Conservation (phyloP, 2,888 invertebrate genomes). For the Eupeodes latifasciatus region DNA sequence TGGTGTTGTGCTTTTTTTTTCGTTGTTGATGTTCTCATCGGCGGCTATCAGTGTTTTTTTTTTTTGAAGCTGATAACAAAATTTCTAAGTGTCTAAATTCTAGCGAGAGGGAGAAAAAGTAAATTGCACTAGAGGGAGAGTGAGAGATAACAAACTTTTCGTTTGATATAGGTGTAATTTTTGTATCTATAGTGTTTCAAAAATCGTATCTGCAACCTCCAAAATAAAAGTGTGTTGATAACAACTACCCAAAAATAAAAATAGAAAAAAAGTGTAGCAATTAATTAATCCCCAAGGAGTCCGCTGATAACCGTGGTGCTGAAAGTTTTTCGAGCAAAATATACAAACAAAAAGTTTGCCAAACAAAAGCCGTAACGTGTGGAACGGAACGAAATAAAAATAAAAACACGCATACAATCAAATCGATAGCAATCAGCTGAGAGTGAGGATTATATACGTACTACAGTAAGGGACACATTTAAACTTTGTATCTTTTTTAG, state of each 20-base stretch:
- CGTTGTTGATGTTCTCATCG: constrained; percentile 29
- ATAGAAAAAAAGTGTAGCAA: constrained; percentile 8
- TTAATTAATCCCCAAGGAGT: constrained; percentile 53
- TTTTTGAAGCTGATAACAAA: constrained; percentile 54
- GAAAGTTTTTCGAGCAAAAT: constrained; percentile 1
- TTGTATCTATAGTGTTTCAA: not conserved
- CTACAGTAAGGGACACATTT: constrained; percentile 16
- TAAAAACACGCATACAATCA: not conserved
- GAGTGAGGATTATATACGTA: constrained; percentile 18
- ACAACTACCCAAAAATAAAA: not conserved
- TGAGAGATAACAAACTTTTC: constrained; percentile 54
- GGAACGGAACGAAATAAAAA: not conserved
- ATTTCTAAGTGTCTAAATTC: constrained; percentile 41
- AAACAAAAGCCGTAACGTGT: constrained; percentile 1
- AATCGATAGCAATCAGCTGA: constrained; percentile 18
- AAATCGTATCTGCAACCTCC: constrained; percentile 31
- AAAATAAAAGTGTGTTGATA: constrained; percentile 31
- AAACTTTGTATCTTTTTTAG: no score
- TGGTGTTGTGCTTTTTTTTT: not conserved
- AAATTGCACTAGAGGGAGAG: not conserved
- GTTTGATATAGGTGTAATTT: constrained; percentile 38
- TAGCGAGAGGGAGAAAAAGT: constrained; percentile 1
- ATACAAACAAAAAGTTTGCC: constrained; percentile 26
- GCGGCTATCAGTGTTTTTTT: constrained; percentile 14
- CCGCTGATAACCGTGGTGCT: constrained; percentile 36